Conservation (phyloP, 2,797 vertebrate species). For the Eptatretus atami region DNA sequence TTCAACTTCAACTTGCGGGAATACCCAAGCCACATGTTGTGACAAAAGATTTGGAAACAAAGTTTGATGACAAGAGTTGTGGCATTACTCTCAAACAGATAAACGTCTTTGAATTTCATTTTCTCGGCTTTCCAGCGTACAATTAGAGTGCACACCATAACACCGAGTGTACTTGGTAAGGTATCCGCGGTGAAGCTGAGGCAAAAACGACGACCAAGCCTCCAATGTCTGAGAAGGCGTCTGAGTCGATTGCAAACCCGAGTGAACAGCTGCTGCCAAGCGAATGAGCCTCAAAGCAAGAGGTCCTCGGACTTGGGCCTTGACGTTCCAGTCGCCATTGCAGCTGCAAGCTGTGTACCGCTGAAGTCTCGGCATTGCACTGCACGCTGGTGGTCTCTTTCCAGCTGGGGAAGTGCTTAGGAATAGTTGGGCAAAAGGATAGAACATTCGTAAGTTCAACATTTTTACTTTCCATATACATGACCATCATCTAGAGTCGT, state of each 20-base stretch:
- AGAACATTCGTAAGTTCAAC: rapidly evolving
- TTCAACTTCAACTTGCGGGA: too few relatives aligned
- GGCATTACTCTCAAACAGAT: too few relatives aligned
- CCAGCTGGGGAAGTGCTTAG: conserved; percentile 21
- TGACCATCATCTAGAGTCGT: too few relatives aligned
- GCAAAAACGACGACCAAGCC: conserved; percentile 19
- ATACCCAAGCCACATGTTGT: too few relatives aligned
- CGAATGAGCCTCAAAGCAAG: conserved; percentile 72
- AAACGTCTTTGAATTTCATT: too few relatives aligned
- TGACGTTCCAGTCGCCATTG: conserved; percentile 68
- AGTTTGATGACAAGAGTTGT: too few relatives aligned
- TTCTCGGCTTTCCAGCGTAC: too few relatives aligned
- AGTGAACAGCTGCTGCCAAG: conserved; percentile 62
- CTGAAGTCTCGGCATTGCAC: conserved; percentile 69
- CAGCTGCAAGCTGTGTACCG: conserved; percentile 61
- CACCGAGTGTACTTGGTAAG: too few relatives aligned
- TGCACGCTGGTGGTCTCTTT: conserved; percentile 70
- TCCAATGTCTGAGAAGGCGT: conserved; percentile 84
- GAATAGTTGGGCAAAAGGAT: rapidly evolving
- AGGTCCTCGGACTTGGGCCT: conserved; percentile 67
- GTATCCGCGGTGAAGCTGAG: too few relatives aligned
- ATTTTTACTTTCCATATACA: too few relatives aligned
- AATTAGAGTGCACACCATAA: too few relatives aligned
- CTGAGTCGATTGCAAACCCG: conserved; percentile 77
- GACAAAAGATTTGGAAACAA: too few relatives aligned